Conservation (phyloP, 2,113 vertebrate genomes). For the Oenanthe oenanthe region DNA sequence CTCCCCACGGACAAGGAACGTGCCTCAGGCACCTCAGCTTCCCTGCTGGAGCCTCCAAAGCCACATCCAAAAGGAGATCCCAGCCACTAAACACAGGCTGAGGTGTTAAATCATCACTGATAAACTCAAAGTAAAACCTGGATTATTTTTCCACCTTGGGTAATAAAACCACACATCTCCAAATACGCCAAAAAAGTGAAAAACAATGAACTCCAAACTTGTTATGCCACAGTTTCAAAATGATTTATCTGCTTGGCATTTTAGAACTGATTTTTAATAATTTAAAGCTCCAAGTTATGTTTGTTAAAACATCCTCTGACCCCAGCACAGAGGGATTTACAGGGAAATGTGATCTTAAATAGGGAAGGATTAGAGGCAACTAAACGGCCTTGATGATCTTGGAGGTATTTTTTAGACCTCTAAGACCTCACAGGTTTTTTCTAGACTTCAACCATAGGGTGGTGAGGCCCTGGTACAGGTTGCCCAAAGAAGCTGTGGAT, state of each 20-base stretch:
- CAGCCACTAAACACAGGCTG: neutral
- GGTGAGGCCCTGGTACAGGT: neutral
- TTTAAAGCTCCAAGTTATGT: neutral
- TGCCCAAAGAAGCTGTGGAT: neutral
- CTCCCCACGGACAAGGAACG: neutral
- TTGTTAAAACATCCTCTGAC: neutral
- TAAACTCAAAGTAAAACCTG: neutral
- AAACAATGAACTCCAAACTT: neutral
- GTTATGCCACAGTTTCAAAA: neutral
- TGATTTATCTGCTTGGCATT: neutral
- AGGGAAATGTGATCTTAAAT: neutral
- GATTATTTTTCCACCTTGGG: neutral
- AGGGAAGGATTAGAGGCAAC: neutral
- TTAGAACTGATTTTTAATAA: neutral
- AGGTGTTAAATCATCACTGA: neutral
- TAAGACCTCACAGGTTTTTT: neutral
- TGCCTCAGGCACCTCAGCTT: neutral
- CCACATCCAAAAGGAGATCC: neutral
- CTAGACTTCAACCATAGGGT: neutral
- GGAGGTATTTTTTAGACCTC: neutral
- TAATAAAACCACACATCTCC: neutral
- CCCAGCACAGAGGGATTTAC: neutral
- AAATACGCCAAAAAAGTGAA: neutral
- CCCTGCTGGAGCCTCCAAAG: neutral
- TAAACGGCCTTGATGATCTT: neutral